Conservation (phyloP, 2,113 vertebrate species). For the Amblyornis subalaris region DNA sequence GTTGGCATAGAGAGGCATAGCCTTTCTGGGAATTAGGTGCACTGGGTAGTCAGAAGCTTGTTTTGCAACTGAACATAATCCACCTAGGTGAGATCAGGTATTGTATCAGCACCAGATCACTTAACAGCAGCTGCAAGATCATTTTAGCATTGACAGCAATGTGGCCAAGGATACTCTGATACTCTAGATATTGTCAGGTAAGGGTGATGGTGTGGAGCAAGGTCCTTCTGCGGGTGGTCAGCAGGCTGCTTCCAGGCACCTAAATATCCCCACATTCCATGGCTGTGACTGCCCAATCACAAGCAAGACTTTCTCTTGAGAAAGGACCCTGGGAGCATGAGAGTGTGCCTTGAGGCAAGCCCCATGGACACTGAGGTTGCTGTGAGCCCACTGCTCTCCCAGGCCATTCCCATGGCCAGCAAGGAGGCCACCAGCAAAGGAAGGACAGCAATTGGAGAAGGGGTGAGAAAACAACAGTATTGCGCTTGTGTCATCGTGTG, state of each 20-base stretch:
- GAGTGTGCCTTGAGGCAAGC: not conserved
- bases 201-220: not conserved
- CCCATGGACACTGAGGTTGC: not conserved
- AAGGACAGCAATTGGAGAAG: not conserved
- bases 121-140: not conserved
- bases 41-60: not conserved
- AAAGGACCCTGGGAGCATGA: not conserved
- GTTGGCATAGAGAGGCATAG: not conserved
- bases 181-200: not conserved
- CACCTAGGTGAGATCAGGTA: not conserved
- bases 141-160: not conserved
- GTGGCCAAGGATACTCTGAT: not conserved
- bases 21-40: not conserved
- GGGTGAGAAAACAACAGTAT: not conserved
- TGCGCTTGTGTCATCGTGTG: fast-evolving
- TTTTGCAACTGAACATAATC: not conserved
- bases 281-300: not conserved
- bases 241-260: not conserved
- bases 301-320: not conserved
- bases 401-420: not conserved
- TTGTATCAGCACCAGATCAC: not conserved
- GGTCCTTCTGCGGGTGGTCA: not conserved
- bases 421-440: not conserved
- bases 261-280: not conserved
- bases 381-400: not conserved